Evolutionary conservation across 2,113 vertebrate species (phyloP).

Genomic region (Todiramphus chloris): DNA sequence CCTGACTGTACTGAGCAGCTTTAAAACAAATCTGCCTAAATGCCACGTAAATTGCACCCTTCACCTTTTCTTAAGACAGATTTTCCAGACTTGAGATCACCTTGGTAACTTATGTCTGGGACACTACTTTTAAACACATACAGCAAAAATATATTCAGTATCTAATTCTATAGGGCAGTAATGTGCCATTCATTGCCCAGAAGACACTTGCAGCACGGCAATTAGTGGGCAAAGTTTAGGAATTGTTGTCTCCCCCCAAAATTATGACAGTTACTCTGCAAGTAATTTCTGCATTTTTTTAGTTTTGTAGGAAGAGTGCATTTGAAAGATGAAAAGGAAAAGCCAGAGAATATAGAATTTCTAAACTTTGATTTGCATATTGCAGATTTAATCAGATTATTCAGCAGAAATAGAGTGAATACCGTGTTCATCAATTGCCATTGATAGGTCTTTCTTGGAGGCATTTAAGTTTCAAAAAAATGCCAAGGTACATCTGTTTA

Average conservation of each 20-base stretch:
- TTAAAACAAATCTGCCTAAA: neutral
- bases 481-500: neutral
- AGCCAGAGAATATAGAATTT: neutral
- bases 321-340: neutral
- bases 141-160: neutral
- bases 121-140: neutral
- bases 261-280: neutral
- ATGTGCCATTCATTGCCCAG: neutral
- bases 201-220: neutral
- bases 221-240: neutral
- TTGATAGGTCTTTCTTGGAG: neutral
- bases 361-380: neutral
- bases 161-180: neutral
- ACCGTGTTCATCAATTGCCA: neutral
- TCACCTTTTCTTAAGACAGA: neutral
- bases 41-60: neutral
- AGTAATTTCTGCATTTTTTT: neutral
- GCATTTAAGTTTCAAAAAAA: neutral
- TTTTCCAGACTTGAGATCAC: neutral
- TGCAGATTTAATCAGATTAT: neutral
- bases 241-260: neutral
- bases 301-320: neutral
- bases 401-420: neutral
- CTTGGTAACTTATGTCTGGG: neutral
- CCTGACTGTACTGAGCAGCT: neutral